Evolutionary conservation across 2,797 vertebrate genomes (phyloP).

Genomic region (Pagetopsis macropterus): DNA sequence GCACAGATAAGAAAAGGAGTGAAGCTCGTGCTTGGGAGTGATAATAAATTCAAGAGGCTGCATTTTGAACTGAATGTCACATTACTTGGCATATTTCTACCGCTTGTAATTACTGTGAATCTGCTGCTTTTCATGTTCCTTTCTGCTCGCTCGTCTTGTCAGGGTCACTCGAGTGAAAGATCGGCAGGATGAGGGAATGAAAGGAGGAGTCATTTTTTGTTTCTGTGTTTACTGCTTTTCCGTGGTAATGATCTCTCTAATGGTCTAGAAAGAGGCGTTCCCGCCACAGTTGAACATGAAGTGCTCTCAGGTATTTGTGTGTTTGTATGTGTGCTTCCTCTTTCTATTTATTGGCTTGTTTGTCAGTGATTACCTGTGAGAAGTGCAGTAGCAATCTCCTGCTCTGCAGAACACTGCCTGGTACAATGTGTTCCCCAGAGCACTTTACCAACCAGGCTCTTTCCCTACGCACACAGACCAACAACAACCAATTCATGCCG

Average conservation of each 20-base stretch:
- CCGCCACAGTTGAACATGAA: conserved; percentile 37
- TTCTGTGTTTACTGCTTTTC: conserved; percentile 31
- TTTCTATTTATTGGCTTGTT: conserved; percentile 52
- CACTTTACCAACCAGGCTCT: conserved; percentile 47
- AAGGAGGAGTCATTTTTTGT: conserved; percentile 38
- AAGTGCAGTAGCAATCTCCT: conserved; percentile 46
- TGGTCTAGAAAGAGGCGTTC: conserved; percentile 21
- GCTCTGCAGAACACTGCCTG: conserved; percentile 51
- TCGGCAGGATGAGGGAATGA: conserved; percentile 41
- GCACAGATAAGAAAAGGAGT: conserved; percentile 55
- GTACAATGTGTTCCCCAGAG: conserved; percentile 54
- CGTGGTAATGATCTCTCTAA: conserved; percentile 34
- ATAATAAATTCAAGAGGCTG: conserved; percentile 63
- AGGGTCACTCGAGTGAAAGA: conserved; percentile 58
- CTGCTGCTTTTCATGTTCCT: conserved; percentile 51
- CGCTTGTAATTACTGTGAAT: conserved; percentile 42
- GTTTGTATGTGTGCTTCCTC: conserved; percentile 14
- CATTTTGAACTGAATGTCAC: conserved; percentile 65
- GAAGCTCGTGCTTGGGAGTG: conserved; percentile 44
- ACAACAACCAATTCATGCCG: conserved; percentile 40
- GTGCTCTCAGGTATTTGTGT: conserved; percentile 25
- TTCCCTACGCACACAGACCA: conserved; percentile 45
- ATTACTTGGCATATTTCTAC: conserved; percentile 44
- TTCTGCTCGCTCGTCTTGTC: conserved; percentile 40
- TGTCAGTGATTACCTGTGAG: conserved; percentile 59